Base-by-base conservation (phyloP, 2,797 vertebrate genomes). In the Poecilia gillii region DNA sequence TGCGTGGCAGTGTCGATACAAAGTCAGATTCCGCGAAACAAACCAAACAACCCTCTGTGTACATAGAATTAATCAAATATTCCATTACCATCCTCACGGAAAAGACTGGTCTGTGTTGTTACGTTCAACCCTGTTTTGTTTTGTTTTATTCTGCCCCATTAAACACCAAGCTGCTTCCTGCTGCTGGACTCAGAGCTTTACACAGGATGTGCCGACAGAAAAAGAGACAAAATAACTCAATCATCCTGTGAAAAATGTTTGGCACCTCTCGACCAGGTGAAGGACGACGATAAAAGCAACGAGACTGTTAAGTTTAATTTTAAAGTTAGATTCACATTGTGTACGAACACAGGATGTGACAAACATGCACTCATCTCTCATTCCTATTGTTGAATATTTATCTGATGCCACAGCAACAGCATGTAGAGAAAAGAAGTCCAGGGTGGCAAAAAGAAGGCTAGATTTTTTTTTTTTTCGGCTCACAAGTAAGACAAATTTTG, bases 11-110 rank as follows among this genome's bases (percentile, higher is more conserved):
- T 81, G 81, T 82, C 46, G 77, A 83, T 43, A 76, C 66, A 49
- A 23, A 46, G 49, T 71, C 39, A 64, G 39, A 84, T 77, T 72
- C 41, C 1, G 72, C 70, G 0, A 53, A 18, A 73, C 46, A 81
- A 86, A 71, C 2, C 39, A 83, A 83, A 88, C 55, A 77, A 28
- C 53, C 53, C 2, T 18, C 23, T 59, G 41, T 78, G 57, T 73
- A 64, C 59, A 81, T 53, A 79, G 36, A 75, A 70, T 80, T 14
- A 74, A 70, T n/a, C 18, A 73, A 45, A 72, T 7, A 64, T 84
- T 86, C 84, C 71, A 51, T 84, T 73, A 81, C 71, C 16, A 18
- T n/a, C n/a, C 25, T 46, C 72, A 70, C 49, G 59, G 78, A 47
- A 81, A 73, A 53, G 70, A 41, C 31, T 74, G 76, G 59, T 39